Base-by-base conservation (phyloP, 2,888 invertebrate genomes). In the Scrobipalpa costella region DNA sequence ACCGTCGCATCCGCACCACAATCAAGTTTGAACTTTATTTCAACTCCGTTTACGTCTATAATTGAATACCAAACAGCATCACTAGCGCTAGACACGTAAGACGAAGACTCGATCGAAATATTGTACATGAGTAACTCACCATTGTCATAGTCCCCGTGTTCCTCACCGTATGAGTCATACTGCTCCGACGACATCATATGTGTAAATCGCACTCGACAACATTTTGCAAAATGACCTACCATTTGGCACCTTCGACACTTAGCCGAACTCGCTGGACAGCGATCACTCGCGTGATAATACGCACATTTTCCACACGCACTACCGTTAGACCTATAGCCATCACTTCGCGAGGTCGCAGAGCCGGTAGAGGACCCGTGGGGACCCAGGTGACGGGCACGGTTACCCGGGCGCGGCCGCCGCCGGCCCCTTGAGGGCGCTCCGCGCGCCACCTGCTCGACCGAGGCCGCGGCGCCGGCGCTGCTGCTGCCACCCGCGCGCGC, bases 101-200 rank as follows among this genome's bases (percentile, higher is more conserved):
- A 8, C 3, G 40, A 40, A 40, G 40, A 40, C 11, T 40, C 40
- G 40, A 40, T 40, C 11, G 40, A 40, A 40, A 40, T 40, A 40
- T 40, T 40, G 40, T 40, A 40, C 40, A 40, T 40, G 13, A 40
- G 40, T 40, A 40, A 13, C 40, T 40, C 40, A 40, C 40, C 40
- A 40, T 40, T 40, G 7, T 40, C 40, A 13, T 40, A 40, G 40
- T 40, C 40, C 40, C 6, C 40, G 11, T 11, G 11, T 40, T 40
- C 40, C 40, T 40, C 40, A 40, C 40, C 40, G 40, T 13, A 40
- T 40, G 40, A 40, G 40, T 40, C 40, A 11, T 40, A 40, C 40
- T 13, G 40, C 13, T 40, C 40, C 40, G n/a, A 13, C 11, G 11
- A 40, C 40, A 8, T 40, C 40, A n/a, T n/a, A 8, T 40, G 9